These are phyloP conservation scores for Podargus strigoides DNA, from an alignment of 2,797 vertebrate species.

Conservation along the genomic window DNA sequence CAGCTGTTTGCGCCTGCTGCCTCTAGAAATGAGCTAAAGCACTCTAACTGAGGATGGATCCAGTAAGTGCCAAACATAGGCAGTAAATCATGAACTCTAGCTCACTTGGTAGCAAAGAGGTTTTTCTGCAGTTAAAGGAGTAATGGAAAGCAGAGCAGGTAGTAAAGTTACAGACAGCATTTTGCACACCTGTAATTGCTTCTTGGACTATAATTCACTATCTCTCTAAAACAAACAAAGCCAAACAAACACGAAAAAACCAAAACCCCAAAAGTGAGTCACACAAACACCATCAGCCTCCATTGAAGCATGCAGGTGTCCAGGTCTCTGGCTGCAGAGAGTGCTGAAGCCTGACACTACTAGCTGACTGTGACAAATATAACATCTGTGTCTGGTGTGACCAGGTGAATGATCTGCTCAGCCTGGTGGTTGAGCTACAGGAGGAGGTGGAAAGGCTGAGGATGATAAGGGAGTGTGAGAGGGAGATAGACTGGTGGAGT, in stretches of 20 bases:
- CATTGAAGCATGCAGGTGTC: too few relatives aligned
- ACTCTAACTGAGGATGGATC: background rate
- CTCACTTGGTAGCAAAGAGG: background rate
- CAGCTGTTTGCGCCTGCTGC: background rate
- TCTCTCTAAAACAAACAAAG: background rate
- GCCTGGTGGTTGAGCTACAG: too few relatives aligned
- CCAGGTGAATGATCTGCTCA: too few relatives aligned
- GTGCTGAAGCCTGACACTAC: too few relatives aligned
- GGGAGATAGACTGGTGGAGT: too few relatives aligned
- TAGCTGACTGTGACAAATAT: too few relatives aligned
- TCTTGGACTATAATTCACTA: background rate
- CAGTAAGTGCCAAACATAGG: background rate
- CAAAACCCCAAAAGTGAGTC: accelerated
- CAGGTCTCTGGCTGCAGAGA: too few relatives aligned
- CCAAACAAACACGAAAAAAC: accelerated
- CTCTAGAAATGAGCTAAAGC: background rate
- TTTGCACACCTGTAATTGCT: background rate
- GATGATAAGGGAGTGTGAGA: too few relatives aligned
- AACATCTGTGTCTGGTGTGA: too few relatives aligned
- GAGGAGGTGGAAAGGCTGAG: too few relatives aligned
- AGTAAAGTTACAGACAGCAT: background rate
- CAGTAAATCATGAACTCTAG: background rate
- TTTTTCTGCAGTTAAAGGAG: background rate
- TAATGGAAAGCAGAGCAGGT: background rate
- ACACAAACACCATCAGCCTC: too few relatives aligned